A percentile compares a stretch with the other conserved stretches of the same genome.
Evolutionary conservation across 2,888 invertebrate species (phyloP).

Genomic region (Rhimphoctona megacephalus): DNA sequence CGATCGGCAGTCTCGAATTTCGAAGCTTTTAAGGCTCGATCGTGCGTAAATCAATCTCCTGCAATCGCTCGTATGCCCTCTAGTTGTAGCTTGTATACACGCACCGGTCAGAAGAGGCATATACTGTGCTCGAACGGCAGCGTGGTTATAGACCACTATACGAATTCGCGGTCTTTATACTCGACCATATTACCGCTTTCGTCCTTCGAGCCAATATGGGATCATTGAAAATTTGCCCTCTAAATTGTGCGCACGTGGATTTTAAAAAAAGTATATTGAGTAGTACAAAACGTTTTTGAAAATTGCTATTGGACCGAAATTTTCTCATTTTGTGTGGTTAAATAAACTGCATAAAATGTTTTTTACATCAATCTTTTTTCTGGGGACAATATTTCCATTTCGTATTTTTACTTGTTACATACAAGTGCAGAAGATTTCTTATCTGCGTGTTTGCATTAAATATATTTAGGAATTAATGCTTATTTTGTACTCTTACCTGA

Average conservation of each 20-base stretch:
- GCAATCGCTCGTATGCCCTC: slow-evolving; percentile 60
- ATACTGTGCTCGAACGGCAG: neutral
- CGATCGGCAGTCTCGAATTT: slow-evolving; percentile 72
- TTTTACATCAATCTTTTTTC: neutral
- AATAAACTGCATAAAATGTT: neutral
- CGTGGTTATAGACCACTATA: slow-evolving; percentile 42
- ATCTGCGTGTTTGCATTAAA: neutral
- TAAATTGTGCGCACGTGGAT: neutral
- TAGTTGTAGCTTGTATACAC: slow-evolving; percentile 52
- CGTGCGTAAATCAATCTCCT: slow-evolving; percentile 73
- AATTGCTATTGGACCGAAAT: neutral
- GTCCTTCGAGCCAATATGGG: slow-evolving; percentile 49
- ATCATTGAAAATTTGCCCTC: slow-evolving; percentile 50
- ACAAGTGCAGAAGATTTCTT: no score
- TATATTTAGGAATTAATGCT: neutral
- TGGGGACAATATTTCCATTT: neutral
- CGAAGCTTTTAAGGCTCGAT: slow-evolving; percentile 75
- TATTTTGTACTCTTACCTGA: neutral
- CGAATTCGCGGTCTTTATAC: slow-evolving; percentile 62
- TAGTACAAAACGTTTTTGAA: neutral
- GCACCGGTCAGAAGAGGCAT: slow-evolving; percentile 25
- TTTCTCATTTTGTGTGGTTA: neutral
- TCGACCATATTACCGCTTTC: neutral
- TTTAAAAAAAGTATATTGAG: neutral
- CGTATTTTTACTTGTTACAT: neutral